phyloP scores from a whole-genome alignment of 2,113 vertebrate genomes.

The Cardinalis cardinalis region DNA sequence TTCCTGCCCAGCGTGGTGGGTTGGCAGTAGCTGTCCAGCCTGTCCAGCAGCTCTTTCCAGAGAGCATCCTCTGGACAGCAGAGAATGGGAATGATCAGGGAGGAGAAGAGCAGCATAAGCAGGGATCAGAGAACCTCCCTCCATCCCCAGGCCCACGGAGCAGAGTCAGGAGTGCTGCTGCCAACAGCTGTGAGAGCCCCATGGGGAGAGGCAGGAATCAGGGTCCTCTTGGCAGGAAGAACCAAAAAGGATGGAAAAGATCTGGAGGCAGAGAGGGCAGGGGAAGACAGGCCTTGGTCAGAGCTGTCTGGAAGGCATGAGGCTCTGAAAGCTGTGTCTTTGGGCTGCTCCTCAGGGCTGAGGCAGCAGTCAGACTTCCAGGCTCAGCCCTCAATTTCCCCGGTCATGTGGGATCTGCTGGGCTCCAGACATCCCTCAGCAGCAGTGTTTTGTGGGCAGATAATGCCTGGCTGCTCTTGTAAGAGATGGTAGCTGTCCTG shows the following conservation, averaged over 20 bases:
- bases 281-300: neutral
- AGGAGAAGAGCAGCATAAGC: neutral
- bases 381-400: neutral
- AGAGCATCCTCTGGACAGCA: neutral
- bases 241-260: neutral
- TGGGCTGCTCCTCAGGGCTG: neutral
- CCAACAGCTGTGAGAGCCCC: neutral
- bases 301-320: neutral
- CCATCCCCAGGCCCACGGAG: fast-evolving
- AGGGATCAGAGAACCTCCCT: neutral
- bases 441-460: neutral
- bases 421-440: neutral
- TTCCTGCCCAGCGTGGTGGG: neutral
- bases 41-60: neutral
- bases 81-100: neutral
- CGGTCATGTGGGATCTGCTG: neutral
- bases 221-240: neutral
- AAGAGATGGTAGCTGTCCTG: neutral
- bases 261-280: neutral
- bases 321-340: neutral
- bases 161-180: neutral
- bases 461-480: neutral
- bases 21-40: neutral
- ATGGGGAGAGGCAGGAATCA: neutral
- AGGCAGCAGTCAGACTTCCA: neutral